phyloP scores from a whole-genome alignment of 2,113 vertebrate genomes.

The Bungarus multicinctus region DNA sequence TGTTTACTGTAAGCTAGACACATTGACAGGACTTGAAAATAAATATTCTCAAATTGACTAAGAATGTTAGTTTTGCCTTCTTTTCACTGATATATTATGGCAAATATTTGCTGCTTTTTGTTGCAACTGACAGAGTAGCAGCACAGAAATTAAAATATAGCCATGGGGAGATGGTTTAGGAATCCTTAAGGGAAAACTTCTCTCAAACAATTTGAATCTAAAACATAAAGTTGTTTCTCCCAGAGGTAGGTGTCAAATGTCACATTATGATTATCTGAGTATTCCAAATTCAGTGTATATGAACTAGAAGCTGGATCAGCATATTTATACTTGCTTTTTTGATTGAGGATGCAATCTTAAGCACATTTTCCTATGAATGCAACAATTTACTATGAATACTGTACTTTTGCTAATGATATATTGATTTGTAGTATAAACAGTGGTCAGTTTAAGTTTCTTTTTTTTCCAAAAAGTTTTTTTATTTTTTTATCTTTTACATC shows the following conservation, averaged over 20 bases:
- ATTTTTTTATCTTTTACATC: too few species aligned
- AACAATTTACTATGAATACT: background rate
- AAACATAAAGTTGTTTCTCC: background rate
- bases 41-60: background rate
- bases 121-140: background rate
- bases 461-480: background rate
- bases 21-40: background rate
- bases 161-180: background rate
- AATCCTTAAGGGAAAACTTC: background rate
- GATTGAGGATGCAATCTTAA: background rate
- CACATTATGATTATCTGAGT: background rate
- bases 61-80: background rate
- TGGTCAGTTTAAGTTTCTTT: background rate
- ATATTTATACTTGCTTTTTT: background rate
- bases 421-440: background rate
- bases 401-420: background rate
- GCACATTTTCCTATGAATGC: background rate
- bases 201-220: background rate
- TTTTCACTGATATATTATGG: background rate
- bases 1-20: background rate
- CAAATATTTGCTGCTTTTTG: conserved; percentile 1
- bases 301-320: background rate
- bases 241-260: background rate
- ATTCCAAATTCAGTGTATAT: background rate
- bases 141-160: conserved; percentile 7